A percentile compares a stretch with the other conserved stretches of the same genome.
Evolutionary conservation across 2,113 vertebrate genomes (phyloP).

Genomic region (Ursus arctos): DNA sequence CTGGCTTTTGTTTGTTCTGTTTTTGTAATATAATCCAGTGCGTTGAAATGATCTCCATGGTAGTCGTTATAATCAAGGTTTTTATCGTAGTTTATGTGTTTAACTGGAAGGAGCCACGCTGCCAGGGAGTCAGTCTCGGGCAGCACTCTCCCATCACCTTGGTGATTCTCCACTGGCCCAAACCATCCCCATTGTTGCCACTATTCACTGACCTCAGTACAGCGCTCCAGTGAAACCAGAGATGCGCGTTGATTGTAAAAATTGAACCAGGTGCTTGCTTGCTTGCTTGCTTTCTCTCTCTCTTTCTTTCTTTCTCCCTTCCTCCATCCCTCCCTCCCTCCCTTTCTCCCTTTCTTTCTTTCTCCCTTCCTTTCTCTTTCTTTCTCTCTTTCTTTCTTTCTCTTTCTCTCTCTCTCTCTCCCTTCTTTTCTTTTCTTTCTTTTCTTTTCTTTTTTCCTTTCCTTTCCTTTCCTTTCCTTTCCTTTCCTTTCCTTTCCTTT

Average conservation of each 20-base stretch:
- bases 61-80: neutral
- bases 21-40: neutral
- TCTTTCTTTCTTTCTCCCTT: too few relatives aligned
- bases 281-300: too few relatives aligned
- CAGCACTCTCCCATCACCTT: neutral
- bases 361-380: too few relatives aligned
- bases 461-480: too few relatives aligned
- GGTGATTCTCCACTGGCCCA: neutral
- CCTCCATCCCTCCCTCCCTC: too few relatives aligned
- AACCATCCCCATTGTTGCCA: neutral
- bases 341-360: too few relatives aligned
- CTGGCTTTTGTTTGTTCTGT: neutral
- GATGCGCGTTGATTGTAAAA: neutral
- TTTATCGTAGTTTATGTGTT: constrained; percentile 34
- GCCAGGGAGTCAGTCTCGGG: neutral
- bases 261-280: neutral
- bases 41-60: constrained; percentile 9
- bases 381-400: too few relatives aligned
- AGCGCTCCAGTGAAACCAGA: neutral
- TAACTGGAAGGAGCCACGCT: neutral
- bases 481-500: too few relatives aligned
- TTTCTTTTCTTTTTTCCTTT: too few relatives aligned
- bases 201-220: too few relatives aligned
- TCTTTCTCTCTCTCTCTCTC: too few relatives aligned
- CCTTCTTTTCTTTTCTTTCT: too few relatives aligned